Evolutionary conservation across 2,797 vertebrate genomes (phyloP), one percentile per base, ranked within the genome.

Genomic region (Macropodus opercularis): DNA sequence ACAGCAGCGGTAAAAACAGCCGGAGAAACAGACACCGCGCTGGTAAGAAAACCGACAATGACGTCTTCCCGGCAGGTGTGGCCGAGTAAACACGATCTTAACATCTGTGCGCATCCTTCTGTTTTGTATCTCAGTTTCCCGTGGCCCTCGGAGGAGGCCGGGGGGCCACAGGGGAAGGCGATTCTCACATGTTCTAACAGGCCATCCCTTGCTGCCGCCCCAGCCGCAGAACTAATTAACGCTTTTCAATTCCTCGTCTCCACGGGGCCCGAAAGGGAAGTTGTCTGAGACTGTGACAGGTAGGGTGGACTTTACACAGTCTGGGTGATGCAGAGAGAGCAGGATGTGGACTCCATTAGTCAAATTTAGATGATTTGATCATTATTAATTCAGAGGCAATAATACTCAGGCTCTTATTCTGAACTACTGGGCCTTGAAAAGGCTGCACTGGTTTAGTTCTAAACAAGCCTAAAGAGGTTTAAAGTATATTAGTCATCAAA

Each of bases 81-180:
- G 60, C 4, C 46, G 53, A 80, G 85, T 90, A 91, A 92, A 93
- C 90, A 91, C 85, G 79, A 83, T 68, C 63, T 68, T 38, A 56
- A 61, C 69, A 72, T 84, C 72, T 71, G 72, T 65, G 70, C 58
- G 77, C 68, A 52, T 81, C 66, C 29, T 39, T 70, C 57, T 89
- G 80, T 87, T 88, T 89, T 83, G 62, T 69, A 59, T 54, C 48
- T 52, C 50, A 35, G 60, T 73, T 69, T 46, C 66, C 44, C 47
- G 57, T 10, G 41, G 50, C 34, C 69, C 77, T 56, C 13, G 23
- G 69, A 79, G 80, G 72, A 64, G 6, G 7, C 23, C 23, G 2
- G 22, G n/a, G 31, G 50, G 71, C 50, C 85, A 69, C 74, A 19
- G 1, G 79, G 83, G 86, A 88, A 31, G 59, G 22, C 0, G 4